Base-by-base conservation (phyloP, 2,113 vertebrate species). In the Pardalotus punctatus region DNA sequence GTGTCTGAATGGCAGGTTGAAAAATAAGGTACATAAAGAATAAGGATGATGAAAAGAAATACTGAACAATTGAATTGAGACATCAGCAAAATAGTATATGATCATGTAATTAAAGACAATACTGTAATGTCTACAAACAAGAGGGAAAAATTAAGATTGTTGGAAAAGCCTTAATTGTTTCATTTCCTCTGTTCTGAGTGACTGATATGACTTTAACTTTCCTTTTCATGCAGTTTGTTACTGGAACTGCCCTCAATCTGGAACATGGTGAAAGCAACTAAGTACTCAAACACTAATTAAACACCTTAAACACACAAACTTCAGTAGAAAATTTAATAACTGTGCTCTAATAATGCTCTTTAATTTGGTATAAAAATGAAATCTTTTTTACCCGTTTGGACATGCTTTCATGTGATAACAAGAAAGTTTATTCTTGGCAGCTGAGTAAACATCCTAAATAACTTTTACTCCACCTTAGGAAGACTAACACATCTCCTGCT, bases 21-120 rank as follows among this genome's bases (percentile, higher is more conserved):
- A 93, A 95, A 96, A 93, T 90, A 93, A 87, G 53, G 85, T 93
- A 97, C 94, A 94, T 84, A 94, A 95, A 95, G 96, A 96, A 91
- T 87, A 87, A 85, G 15, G 53, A 97, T 94, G 70, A 94, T 96
- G 90, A 96, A 97, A 95, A 91, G 96, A 93, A 96, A 93, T 57
- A 57, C 27, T 82, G 94, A 97, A 94, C 94, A 95, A 96, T 87
- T 95, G 94, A 94, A 72, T 10, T 45, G 95, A 96, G 85, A 87
- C 88, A 88, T 87, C 78, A 82, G 87, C 87, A 97, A 97, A 93
- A 94, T 40, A 93, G 95, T 94, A 45, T 87, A 94, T 94, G 95
- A 97, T 96, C 95, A 93, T 90, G 70, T 93, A 96, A 96, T 97
- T 97, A 96, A 96, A 90, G 90, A 90, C 94, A 96, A 91, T 94